Conservation (phyloP, 2,113 vertebrate species). For the Pseudorhombus dupliciocellatus region DNA sequence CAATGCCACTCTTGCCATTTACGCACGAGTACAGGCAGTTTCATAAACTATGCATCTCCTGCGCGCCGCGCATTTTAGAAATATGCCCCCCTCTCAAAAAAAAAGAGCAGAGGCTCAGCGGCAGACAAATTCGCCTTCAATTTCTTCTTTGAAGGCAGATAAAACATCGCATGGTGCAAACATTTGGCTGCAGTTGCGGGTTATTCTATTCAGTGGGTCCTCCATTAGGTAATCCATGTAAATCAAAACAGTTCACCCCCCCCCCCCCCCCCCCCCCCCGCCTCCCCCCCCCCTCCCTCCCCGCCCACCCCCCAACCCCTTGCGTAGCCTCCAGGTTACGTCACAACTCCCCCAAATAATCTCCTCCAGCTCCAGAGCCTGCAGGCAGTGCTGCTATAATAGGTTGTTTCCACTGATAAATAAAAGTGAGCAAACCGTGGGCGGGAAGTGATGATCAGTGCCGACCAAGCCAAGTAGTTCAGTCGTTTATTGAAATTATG, state of each 20-base stretch:
- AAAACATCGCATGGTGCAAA: constrained; percentile 3
- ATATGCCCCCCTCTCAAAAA: background rate
- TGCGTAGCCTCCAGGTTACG: constrained; percentile 63
- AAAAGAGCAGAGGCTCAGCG: background rate
- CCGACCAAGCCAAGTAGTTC: background rate
- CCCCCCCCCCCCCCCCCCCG: background rate
- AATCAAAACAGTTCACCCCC: constrained; percentile 1
- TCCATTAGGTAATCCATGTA: constrained; percentile 12
- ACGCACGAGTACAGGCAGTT: constrained; percentile 38
- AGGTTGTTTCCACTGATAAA: constrained; percentile 22
- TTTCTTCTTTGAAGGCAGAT: constrained; percentile 8
- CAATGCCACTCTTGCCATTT: constrained; percentile 51
- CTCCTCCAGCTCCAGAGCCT: constrained; percentile 38
- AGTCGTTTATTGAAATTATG: background rate
- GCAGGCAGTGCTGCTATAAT: constrained; percentile 21
- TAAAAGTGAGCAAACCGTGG: constrained; percentile 8
- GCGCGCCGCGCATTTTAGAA: background rate
- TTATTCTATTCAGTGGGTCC: background rate
- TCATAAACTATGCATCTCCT: constrained; percentile 39
- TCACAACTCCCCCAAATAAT: constrained; percentile 70
- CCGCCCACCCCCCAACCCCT: background rate
- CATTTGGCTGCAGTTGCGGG: background rate
- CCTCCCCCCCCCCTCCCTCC: background rate
- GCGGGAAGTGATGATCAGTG: constrained; percentile 11
- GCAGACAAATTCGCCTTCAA: no score